Percentiles rank a stretch among this genome's conserved stretches.
Conservation (phyloP, 2,113 vertebrate genomes). For the Barbus barbus region DNA sequence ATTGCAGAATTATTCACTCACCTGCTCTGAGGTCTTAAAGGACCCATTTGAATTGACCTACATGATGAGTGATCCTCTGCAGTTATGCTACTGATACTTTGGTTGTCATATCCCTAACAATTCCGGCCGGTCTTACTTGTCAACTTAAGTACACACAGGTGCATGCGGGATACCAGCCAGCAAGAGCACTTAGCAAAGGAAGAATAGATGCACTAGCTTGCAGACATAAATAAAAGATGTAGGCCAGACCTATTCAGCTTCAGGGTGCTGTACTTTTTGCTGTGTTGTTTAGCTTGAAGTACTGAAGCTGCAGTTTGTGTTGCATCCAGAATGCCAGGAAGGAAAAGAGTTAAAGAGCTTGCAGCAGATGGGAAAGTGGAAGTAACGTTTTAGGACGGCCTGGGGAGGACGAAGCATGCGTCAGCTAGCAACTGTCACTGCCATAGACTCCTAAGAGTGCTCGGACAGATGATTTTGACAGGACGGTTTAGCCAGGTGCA, state of each 20-base stretch:
- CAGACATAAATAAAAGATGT: constrained; percentile 50
- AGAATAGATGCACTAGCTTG: constrained; percentile 37
- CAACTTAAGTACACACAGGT: constrained; percentile 65
- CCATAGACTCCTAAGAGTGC: constrained; percentile 54
- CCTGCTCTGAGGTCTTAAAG: constrained; percentile 8
- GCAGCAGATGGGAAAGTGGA: constrained; percentile 59
- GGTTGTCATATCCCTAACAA: constrained; percentile 19
- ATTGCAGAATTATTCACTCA: constrained; percentile 6
- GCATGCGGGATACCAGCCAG: constrained; percentile 62
- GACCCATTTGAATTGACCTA: constrained; percentile 35
- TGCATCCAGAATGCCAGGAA: neutral
- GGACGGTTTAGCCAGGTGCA: constrained; percentile 49
- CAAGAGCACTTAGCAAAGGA: constrained; percentile 26
- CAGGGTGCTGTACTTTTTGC: constrained; percentile 1
- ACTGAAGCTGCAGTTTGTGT: neutral
- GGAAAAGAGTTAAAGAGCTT: constrained; percentile 50
- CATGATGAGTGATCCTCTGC: constrained; percentile 22
- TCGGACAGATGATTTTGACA: constrained; percentile 54
- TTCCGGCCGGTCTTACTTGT: constrained; percentile 23
- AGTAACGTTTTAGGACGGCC: constrained; percentile 66
- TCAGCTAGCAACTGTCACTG: constrained; percentile 59
- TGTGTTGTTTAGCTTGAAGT: neutral
- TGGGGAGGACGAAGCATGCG: constrained; percentile 68
- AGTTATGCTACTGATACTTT: constrained; percentile 63
- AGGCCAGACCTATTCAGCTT: constrained; percentile 40